Evolutionary conservation across 2,888 invertebrate genomes (phyloP).

Genomic region (Drosophila picticornis): DNA sequence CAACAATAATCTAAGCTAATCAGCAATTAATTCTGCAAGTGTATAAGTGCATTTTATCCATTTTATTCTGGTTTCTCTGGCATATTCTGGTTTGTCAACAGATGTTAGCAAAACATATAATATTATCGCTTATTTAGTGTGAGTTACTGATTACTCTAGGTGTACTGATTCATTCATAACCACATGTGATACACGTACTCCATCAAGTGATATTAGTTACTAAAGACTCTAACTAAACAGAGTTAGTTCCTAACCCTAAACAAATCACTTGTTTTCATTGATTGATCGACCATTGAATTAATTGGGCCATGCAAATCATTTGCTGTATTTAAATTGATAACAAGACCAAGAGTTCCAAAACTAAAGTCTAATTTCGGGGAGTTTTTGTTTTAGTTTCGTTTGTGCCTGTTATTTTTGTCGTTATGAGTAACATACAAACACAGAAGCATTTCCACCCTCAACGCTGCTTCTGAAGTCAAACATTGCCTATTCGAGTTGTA

Average conservation of each 20-base stretch:
- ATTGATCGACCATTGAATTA: conserved; percentile 58
- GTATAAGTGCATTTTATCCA: background rate
- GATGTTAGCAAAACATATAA: background rate
- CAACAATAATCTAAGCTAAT: conserved; percentile 31
- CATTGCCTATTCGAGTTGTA: conserved; percentile 12
- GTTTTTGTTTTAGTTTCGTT: conserved; percentile 43
- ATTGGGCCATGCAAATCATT: conserved; percentile 66
- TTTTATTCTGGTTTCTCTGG: too few relatives aligned
- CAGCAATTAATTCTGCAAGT: background rate
- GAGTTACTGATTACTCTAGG: background rate
- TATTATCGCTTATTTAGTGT: background rate
- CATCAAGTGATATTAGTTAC: conserved; percentile 38
- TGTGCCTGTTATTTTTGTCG: conserved; percentile 41
- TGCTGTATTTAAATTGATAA: conserved; percentile 63
- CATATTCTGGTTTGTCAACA: background rate
- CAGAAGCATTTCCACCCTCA: conserved; percentile 60
- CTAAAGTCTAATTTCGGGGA: conserved; percentile 78
- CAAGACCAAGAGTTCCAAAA: conserved; percentile 46
- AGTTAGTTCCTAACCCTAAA: conserved; percentile 11
- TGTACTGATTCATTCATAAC: background rate
- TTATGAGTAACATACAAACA: conserved; percentile 54
- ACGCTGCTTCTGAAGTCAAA: conserved; percentile 25
- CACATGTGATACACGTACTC: conserved; percentile 34
- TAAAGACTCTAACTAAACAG: background rate
- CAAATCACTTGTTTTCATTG: conserved; percentile 46